These are phyloP conservation scores for Mustelus asterias DNA, from an alignment of 2,113 vertebrate species.

Conservation along the genomic window DNA sequence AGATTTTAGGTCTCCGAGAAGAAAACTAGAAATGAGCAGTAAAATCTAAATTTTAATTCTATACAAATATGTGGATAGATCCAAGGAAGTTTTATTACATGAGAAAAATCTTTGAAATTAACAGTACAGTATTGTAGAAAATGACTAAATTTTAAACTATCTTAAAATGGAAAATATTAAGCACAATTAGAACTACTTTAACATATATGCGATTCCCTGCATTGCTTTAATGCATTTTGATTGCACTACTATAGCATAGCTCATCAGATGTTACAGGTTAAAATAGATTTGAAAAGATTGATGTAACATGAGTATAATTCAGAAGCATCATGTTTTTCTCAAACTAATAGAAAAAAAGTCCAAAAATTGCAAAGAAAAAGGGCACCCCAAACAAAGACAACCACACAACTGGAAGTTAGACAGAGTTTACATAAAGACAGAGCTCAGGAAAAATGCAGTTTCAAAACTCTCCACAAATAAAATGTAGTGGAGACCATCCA, in stretches of 20 bases:
- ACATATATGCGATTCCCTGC: constrained; percentile 18
- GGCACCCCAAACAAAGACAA: too few relatives aligned
- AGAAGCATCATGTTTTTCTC: background rate
- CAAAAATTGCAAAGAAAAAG: background rate
- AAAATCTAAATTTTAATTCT: constrained; percentile 16
- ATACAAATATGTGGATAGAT: background rate
- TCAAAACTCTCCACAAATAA: background rate
- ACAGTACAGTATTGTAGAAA: background rate
- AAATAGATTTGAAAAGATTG: background rate
- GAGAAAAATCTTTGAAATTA: constrained; percentile 24
- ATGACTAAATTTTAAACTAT: background rate
- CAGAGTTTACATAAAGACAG: background rate
- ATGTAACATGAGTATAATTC: background rate
- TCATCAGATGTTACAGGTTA: background rate
- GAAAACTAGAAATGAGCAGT: background rate
- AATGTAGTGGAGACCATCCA: background rate
- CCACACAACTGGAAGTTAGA: background rate
- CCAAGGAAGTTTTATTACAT: background rate
- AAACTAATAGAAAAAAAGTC: background rate
- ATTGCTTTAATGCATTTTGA: constrained; percentile 32
- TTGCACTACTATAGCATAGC: background rate
- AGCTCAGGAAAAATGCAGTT: background rate
- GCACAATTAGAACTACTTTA: background rate
- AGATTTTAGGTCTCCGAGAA: background rate
- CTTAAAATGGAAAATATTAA: constrained; percentile 1